Evolutionary conservation across 2,113 vertebrate genomes (phyloP), one percentile per base, ranked within the genome.

Genomic region (Paramisgurnus dabryanus): DNA sequence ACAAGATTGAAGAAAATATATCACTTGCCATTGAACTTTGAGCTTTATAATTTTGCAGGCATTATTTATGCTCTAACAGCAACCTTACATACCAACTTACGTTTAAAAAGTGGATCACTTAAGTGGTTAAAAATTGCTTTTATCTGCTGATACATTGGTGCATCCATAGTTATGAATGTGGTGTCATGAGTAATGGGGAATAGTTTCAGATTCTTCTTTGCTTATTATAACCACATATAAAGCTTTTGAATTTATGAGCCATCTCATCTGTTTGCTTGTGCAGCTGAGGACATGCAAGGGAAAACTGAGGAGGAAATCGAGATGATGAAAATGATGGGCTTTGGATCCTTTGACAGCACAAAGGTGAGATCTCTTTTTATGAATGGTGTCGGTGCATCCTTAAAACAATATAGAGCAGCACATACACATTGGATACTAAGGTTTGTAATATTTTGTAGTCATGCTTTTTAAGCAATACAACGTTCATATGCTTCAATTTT

Each of bases 291-390:
- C 84, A 89, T 98, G 90, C 89, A 98, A 83, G 97, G 96, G 22
- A 99, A 99, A 90, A 98, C 97, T 0, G 96, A 99, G 39, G 98
- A 99, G 82, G 98, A 99, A 85, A 99, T 99, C 0, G 98, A 98
- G 92, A 98, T 99, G 98, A 97, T 99, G 95, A 99, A 98, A 80
- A 81, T 89, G 78, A 99, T 99, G 98, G 98, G 97, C 5, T 99
- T 99, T 76, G 88, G 87, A 49, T 88, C 92, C 2, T 99, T 99
- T 43, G 92, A 97, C 75, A 93, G 91, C 0, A 95, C 94, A 0
- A 99, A 99, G 91, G 97, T 97, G 86, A 95, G 92, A 27, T 22
- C 5, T 40, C 5, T 18, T 7, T 76, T 15, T 47, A 10, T 7
- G 45, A 2, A 10, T 47, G 2, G 4, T 47, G 7, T 4, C 10